Base-by-base conservation (phyloP, 2,888 invertebrate species). In the Nowickia ferox region DNA sequence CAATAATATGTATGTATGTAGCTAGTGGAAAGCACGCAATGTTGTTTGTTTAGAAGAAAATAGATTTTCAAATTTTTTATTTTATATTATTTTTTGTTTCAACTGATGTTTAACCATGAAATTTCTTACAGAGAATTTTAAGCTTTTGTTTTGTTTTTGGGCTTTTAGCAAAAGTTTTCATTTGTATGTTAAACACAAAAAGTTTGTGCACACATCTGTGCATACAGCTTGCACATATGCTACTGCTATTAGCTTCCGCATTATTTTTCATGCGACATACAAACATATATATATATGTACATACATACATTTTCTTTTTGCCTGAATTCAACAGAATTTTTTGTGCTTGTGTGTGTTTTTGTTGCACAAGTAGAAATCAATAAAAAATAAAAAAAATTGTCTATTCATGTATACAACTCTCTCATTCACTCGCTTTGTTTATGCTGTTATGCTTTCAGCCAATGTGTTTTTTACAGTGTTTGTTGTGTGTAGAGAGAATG, bases 391-490 rank as follows among this genome's bases (percentile, higher is more conserved):
- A 59, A 57, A 42, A 65, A 48, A 17, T 57, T 59, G 75, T 74
- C 48, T 76, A 63, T 69, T 40, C 30, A 30, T 30, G 30, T 71
- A 59, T 79, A 71, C 65, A 65, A 10, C 82, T 44, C 22, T 83
- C 79, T 86, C 86, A 40, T 78, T 79, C 71, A 83, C 86, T 84
- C 84, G 48, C 68, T 40, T 48, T 57, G 38, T 66, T 72, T 65
- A 11, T 77, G n/a, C 9, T 11, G 13, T 11, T 19, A 44, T 68
- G 57, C n/a, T 51, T 66, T 42, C 6, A 22, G 42, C 22, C 15
- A 19, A 10, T 38, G 3, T 42, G 4, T 46, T 53, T 61, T n/a
- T 68, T 44, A 17, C n/a, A 51, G 15, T 53, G 40, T 3, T 19
- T 9, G 42, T 48, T 51, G 10, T 48, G 1, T 59, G 30, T 19